Conservation (phyloP, 2,888 invertebrate species). For the Stegana nigrithorax region DNA sequence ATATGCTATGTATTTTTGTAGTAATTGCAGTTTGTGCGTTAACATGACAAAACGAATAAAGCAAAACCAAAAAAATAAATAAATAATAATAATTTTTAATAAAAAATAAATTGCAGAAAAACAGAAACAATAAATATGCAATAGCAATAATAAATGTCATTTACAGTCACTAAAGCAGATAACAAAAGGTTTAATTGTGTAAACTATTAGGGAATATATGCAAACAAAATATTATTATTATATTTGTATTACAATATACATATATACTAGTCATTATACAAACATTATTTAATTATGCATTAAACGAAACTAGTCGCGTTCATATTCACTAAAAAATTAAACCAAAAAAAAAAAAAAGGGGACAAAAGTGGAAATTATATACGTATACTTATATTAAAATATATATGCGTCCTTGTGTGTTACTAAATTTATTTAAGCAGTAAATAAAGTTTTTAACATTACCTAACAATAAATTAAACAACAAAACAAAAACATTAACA, state of each 20-base stretch:
- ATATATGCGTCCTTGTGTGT: conserved; percentile 23
- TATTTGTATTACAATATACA: neutral
- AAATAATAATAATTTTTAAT: neutral
- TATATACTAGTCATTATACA: conserved; percentile 16
- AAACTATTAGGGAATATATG: conserved; percentile 26
- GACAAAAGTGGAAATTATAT: neutral
- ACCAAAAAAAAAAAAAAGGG: neutral
- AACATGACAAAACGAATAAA: neutral
- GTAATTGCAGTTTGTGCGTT: neutral
- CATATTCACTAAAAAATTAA: conserved; percentile 5
- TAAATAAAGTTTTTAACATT: no score
- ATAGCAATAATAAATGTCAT: no score
- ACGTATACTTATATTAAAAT: neutral
- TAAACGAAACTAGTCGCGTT: neutral
- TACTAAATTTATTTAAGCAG: no score
- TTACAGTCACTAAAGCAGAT: neutral
- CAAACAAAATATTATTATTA: conserved; percentile 12
- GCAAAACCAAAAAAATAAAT: neutral
- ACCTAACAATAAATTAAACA: neutral
- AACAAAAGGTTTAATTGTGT: conserved; percentile 12
- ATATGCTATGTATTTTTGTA: neutral
- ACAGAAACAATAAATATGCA: conserved; percentile 1
- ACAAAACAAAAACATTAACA: no score
- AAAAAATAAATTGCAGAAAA: conserved; percentile 9
- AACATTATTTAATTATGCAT: neutral